Conservation (phyloP, 2,888 invertebrate genomes). For the Dicranocentrus wangi region DNA sequence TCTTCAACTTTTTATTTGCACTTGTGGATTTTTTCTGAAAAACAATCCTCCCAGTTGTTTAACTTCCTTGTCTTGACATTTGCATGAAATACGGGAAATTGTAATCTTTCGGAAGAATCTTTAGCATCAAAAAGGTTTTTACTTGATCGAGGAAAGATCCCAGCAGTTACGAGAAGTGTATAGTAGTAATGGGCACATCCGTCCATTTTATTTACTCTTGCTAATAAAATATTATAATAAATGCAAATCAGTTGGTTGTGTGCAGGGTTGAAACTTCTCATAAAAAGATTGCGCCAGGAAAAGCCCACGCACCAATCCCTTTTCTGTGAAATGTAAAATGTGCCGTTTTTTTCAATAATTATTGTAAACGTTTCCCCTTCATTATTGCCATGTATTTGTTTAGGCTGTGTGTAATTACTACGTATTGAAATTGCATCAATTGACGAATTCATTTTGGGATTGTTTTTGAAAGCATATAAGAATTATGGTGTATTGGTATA, state of each 20-base stretch:
- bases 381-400: too few species aligned
- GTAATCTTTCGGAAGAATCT: conserved; percentile 47
- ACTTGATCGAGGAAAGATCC: conserved; percentile 3
- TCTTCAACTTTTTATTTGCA: neutral
- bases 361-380: too few species aligned
- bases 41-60: neutral
- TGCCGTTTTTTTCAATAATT: too few species aligned
- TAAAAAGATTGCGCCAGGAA: too few species aligned
- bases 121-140: conserved; percentile 13
- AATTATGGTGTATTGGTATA: too few species aligned
- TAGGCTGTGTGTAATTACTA: too few species aligned
- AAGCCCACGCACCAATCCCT: too few species aligned
- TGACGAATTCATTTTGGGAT: too few species aligned
- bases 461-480: too few species aligned
- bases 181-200: neutral
- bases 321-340: too few species aligned
- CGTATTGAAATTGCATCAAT: too few species aligned
- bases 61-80: conserved; percentile 19
- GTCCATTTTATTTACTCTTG: neutral
- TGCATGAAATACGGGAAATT: conserved; percentile 56
- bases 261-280: neutral
- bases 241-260: conserved; percentile 26
- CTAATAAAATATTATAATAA: conserved; percentile 16
- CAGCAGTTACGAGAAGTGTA: neutral
- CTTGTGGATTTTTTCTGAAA: neutral